Evolutionary conservation across 2,113 vertebrate genomes (phyloP).

Genomic region (Oplegnathus fasciatus): DNA sequence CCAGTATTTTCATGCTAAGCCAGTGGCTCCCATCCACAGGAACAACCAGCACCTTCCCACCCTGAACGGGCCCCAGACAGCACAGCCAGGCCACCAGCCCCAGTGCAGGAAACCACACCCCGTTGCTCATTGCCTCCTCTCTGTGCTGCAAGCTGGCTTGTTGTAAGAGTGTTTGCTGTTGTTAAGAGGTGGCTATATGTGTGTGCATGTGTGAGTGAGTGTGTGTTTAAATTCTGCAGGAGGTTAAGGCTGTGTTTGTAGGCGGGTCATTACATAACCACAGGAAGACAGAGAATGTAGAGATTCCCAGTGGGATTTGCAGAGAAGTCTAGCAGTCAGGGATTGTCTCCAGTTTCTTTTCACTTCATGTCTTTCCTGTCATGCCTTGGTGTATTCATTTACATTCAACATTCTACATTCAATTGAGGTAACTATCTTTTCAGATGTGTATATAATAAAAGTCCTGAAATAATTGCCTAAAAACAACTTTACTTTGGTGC

Average conservation of each 20-base stretch:
- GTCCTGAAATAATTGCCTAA: too few species aligned
- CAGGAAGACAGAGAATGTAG: constrained; percentile 20
- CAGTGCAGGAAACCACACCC: constrained; percentile 58
- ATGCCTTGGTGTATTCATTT: background rate
- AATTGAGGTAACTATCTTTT: too few species aligned
- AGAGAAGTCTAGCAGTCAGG: constrained; percentile 7
- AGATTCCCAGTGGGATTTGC: constrained; percentile 38
- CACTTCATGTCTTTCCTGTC: background rate
- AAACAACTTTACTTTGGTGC: too few species aligned
- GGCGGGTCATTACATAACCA: constrained; percentile 47
- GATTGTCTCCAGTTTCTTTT: constrained; percentile 9
- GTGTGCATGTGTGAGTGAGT: constrained; percentile 11
- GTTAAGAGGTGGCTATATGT: constrained; percentile 33
- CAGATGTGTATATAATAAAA: too few species aligned
- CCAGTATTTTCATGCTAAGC: constrained; percentile 88
- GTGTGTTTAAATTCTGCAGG: constrained; percentile 42
- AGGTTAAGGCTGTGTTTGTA: constrained; percentile 50
- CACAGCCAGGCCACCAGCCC: constrained; percentile 73
- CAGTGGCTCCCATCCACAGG: constrained; percentile 91
- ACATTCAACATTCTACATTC: background rate
- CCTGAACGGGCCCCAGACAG: constrained; percentile 62
- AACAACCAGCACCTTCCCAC: constrained; percentile 85
- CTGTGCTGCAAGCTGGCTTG: constrained; percentile 8
- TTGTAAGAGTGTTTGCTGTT: constrained; percentile 25
- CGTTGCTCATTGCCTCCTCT: constrained; percentile 61